Conservation (phyloP, 2,888 invertebrate species). For the Xiphydria camelus region DNA sequence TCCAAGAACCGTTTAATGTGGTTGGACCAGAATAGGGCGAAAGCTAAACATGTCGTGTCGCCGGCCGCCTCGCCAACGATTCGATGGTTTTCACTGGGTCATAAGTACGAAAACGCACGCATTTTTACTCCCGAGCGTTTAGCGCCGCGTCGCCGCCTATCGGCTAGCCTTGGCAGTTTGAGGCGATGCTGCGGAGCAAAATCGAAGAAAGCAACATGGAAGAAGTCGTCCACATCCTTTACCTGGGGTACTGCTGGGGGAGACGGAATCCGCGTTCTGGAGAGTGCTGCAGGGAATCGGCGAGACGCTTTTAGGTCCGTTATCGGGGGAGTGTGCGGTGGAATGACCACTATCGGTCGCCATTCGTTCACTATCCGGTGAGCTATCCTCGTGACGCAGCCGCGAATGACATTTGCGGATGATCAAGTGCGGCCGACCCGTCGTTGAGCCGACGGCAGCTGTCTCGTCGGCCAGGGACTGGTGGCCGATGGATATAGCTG, state of each 20-base stretch:
- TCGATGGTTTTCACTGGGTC: too few species aligned
- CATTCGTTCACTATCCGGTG: constrained; percentile 83
- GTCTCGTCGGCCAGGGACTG: constrained; percentile 69
- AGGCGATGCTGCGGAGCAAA: too few species aligned
- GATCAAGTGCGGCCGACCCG: constrained; percentile 45
- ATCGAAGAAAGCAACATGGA: too few species aligned
- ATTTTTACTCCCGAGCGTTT: too few species aligned
- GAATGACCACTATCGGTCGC: constrained; percentile 90
- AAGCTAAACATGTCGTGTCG: too few species aligned
- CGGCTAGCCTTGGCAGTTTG: too few species aligned
- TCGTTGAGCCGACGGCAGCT: constrained; percentile 58
- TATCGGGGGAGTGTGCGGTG: constrained; percentile 87
- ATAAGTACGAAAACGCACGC: too few species aligned
- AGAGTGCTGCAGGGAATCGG: constrained; percentile 66
- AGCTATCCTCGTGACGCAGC: constrained; percentile 71
- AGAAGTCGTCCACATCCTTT: too few species aligned
- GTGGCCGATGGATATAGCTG: constrained; percentile 28
- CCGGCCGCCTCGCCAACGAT: too few species aligned
- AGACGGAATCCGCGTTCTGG: constrained; percentile 52
- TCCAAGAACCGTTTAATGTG: too few species aligned
- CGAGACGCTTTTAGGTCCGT: constrained; percentile 83
- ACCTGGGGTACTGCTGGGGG: constrained; percentile 53
- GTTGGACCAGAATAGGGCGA: too few species aligned
- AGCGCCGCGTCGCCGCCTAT: too few species aligned
- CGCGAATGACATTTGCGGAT: constrained; percentile 48